Evolutionary conservation across 2,888 invertebrate species (phyloP).

Genomic region (Odontomyia ornata): DNA sequence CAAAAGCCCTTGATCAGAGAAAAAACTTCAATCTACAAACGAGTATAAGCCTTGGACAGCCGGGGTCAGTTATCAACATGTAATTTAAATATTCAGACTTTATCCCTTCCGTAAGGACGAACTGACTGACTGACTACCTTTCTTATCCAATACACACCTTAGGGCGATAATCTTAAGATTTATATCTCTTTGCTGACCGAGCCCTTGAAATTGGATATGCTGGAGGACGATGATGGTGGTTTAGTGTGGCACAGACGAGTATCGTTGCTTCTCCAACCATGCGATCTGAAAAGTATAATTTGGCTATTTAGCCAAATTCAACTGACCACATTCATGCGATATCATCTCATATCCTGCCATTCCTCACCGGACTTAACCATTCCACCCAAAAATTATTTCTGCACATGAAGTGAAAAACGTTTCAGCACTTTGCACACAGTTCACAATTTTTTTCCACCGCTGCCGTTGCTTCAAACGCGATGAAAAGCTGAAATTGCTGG

Average conservation of each 20-base stretch:
- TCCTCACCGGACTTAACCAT: no score
- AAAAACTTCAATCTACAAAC: background rate
- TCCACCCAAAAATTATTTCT: background rate
- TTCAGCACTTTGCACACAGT: slow-evolving; percentile 6
- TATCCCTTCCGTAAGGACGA: background rate
- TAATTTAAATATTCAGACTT: slow-evolving; percentile 15
- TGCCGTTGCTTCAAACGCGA: background rate
- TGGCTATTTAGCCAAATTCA: no score
- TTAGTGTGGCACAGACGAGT: no score
- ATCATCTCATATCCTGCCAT: no score
- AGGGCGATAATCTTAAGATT: slow-evolving; percentile 36
- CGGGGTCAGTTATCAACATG: slow-evolving; percentile 7
- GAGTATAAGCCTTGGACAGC: slow-evolving; percentile 7
- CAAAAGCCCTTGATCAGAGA: background rate
- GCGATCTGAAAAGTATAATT: no score
- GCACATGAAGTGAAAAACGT: slow-evolving; percentile 14
- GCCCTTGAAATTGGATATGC: background rate
- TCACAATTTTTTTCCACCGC: slow-evolving; percentile 1
- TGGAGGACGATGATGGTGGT: background rate
- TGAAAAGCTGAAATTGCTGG: slow-evolving; percentile 11
- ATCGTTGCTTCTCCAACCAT: no score
- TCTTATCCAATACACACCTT: slow-evolving; percentile 19
- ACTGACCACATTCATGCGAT: no score
- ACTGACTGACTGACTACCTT: slow-evolving; percentile 1
- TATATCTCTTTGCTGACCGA: background rate